phyloP scores from a whole-genome alignment of 2,888 invertebrate species.

The Brachyopa scutellaris region DNA sequence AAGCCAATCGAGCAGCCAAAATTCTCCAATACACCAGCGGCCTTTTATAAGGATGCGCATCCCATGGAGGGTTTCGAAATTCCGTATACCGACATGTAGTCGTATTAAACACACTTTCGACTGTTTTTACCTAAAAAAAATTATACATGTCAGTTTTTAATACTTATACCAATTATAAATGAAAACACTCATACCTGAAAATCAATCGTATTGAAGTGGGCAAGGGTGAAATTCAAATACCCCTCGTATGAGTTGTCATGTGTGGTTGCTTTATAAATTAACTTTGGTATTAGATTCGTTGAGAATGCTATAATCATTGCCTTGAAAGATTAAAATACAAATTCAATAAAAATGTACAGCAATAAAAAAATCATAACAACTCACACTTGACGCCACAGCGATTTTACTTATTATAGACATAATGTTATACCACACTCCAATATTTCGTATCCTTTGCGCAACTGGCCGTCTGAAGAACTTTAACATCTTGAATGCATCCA shows the following conservation, averaged over 20 bases:
- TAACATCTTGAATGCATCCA: conserved; percentile 92
- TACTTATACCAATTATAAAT: neutral
- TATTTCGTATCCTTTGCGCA: conserved; percentile 88
- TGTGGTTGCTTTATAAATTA: conserved; percentile 85
- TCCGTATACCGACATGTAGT: conserved; percentile 86
- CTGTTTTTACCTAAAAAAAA: conserved; percentile 76
- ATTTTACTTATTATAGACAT: conserved; percentile 89
- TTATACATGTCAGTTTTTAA: neutral
- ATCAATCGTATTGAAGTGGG: conserved; percentile 86
- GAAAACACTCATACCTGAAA: conserved; percentile 82
- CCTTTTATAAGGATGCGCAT: conserved; percentile 83
- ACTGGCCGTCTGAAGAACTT: conserved; percentile 89
- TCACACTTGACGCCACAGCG: conserved; percentile 90
- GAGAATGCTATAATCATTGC: conserved; percentile 92
- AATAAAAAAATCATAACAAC: conserved; percentile 76
- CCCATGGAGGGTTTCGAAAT: conserved; percentile 85
- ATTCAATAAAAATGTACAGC: neutral
- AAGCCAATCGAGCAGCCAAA: conserved; percentile 87
- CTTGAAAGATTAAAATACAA: conserved; percentile 82
- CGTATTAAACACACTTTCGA: conserved; percentile 78
- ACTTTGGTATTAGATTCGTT: conserved; percentile 90
- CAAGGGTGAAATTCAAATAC: conserved; percentile 87
- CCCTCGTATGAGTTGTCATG: conserved; percentile 84
- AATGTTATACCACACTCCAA: conserved; percentile 91
- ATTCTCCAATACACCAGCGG: conserved; percentile 89